These are phyloP conservation scores for Phalanger gymnotis DNA, from an alignment of 2,797 vertebrate genomes.

Conservation along the genomic window DNA sequence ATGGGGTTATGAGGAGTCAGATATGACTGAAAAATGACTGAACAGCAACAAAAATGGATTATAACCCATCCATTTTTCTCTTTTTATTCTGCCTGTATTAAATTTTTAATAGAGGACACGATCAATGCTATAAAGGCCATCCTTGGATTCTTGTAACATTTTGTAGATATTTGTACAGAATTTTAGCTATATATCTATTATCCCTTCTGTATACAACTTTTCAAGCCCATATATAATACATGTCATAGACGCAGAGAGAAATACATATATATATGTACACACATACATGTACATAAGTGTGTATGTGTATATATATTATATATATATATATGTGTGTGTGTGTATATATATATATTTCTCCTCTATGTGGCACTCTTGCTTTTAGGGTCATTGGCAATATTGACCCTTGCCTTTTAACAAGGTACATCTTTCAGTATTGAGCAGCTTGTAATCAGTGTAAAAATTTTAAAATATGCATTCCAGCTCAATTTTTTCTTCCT, in stretches of 20 bases:
- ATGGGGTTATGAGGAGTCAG: background rate
- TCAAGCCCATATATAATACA: background rate
- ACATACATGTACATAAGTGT: too few relatives aligned
- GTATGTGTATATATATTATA: too few relatives aligned
- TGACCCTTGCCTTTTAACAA: background rate
- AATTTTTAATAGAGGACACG: background rate
- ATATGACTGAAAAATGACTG: background rate
- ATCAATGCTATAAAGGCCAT: background rate
- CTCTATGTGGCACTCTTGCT: background rate
- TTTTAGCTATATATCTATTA: background rate
- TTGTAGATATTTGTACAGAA: background rate
- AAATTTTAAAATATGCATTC: background rate
- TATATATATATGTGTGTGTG: too few relatives aligned
- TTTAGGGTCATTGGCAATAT: background rate
- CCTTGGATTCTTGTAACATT: background rate
- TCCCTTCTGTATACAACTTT: background rate
- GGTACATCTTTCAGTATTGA: background rate
- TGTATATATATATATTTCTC: background rate
- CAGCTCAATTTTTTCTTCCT: background rate
- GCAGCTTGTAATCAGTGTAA: background rate
- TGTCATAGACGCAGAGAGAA: background rate
- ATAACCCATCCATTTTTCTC: background rate
- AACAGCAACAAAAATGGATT: background rate
- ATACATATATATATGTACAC: too few relatives aligned
- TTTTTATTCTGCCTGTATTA: background rate